Conservation (phyloP, 2,797 vertebrate species). For the Buphagus erythrorhynchus region DNA sequence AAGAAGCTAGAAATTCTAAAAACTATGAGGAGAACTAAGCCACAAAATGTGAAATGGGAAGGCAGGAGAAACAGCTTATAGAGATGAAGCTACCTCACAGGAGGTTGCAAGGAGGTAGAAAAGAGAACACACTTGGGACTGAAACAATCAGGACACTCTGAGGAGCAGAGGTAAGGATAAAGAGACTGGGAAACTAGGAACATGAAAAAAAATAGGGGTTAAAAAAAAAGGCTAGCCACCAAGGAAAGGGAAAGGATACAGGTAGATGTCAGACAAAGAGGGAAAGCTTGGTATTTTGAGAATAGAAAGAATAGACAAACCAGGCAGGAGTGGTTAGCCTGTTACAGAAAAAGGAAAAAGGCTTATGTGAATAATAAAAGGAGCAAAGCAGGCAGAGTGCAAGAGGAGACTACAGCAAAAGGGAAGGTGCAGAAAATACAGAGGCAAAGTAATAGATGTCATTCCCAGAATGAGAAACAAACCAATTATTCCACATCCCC, state of each 20-base stretch:
- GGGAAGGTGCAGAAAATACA: neutral
- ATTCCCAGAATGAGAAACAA: neutral
- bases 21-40: neutral
- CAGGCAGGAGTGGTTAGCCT: too few species aligned
- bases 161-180: neutral
- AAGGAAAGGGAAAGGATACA: neutral
- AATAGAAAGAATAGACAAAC: neutral
- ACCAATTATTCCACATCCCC: neutral
- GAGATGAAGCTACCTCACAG: neutral
- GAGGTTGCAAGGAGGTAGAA: neutral
- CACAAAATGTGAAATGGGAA: neutral
- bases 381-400: neutral
- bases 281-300: neutral
- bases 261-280: neutral
- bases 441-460: neutral
- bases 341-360: neutral
- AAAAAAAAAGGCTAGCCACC: neutral
- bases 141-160: neutral
- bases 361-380: neutral
- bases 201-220: fast-evolving
- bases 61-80: neutral
- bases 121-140: fast-evolving
- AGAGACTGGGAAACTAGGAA: neutral
- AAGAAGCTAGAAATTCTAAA: neutral
- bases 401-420: neutral